Evolutionary conservation across 2,113 vertebrate species (phyloP).

Genomic region (Neogobius melanostomus): DNA sequence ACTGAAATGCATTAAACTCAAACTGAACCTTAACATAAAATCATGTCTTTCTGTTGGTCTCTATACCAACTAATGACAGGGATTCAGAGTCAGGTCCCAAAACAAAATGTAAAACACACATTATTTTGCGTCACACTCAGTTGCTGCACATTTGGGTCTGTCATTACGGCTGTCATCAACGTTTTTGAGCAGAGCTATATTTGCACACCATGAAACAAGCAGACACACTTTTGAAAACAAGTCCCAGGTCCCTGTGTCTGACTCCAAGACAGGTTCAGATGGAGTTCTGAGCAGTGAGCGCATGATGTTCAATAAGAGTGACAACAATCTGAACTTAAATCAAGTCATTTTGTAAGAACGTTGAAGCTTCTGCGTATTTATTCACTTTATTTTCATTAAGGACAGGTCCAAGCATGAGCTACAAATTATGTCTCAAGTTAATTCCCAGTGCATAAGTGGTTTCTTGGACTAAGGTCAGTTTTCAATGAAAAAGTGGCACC

Average conservation of each 20-base stretch:
- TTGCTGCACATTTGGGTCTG: slow-evolving; percentile 66
- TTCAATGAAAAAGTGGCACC: too few species aligned
- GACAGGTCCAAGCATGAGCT: too few species aligned
- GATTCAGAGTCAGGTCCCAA: background rate
- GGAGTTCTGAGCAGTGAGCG: too few species aligned
- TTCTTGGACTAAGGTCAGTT: too few species aligned
- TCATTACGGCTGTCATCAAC: slow-evolving; percentile 78
- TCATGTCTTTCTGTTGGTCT: background rate
- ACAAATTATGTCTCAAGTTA: too few species aligned
- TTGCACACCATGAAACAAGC: slow-evolving; percentile 5
- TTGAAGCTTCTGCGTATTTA: too few species aligned
- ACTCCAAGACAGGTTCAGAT: too few species aligned
- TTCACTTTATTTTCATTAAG: too few species aligned
- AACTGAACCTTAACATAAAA: background rate
- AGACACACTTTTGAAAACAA: background rate
- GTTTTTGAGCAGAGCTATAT: slow-evolving; percentile 73
- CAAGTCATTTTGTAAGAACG: too few species aligned
- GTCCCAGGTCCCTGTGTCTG: background rate
- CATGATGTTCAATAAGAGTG: too few species aligned
- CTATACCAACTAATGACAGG: background rate
- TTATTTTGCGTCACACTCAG: slow-evolving; percentile 60
- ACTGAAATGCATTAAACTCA: background rate
- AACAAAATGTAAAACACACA: slow-evolving; percentile 9
- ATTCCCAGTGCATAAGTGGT: too few species aligned
- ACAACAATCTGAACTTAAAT: too few species aligned